Evolutionary conservation across 1,140 invertebrate species (phyloP).

Genomic region (Euborellia annulipes): DNA sequence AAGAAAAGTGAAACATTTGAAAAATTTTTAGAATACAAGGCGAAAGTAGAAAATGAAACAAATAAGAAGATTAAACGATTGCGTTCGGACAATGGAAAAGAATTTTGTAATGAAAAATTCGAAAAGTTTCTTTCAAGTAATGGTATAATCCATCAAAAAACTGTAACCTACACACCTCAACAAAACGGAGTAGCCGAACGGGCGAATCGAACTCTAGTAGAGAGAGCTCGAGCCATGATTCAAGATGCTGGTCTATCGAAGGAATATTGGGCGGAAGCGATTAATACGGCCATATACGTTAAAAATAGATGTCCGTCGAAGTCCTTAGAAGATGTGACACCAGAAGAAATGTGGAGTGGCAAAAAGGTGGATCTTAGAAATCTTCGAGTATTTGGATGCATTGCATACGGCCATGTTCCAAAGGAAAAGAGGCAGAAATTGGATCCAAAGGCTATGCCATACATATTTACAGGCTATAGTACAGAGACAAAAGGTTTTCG

Average conservation of each 20-base stretch:
- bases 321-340: slow-evolving; percentile 11
- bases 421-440: slow-evolving; percentile 20
- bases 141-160: too few species aligned
- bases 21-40: too few species aligned
- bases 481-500: slow-evolving; percentile 9
- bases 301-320: slow-evolving; percentile 23
- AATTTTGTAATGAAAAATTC: too few species aligned
- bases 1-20: too few species aligned
- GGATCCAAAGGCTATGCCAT: slow-evolving; percentile 18
- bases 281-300: slow-evolving; percentile 25
- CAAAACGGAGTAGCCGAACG: slow-evolving; percentile 29
- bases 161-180: slow-evolving; percentile 24
- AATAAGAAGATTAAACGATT: too few species aligned
- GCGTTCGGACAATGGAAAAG: too few species aligned
- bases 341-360: slow-evolving; percentile 20
- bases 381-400: slow-evolving; percentile 26
- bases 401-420: slow-evolving; percentile 23
- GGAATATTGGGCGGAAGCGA: slow-evolving; percentile 30
- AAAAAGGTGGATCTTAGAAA: slow-evolving; percentile 19
- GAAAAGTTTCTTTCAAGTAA: too few species aligned
- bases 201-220: slow-evolving; percentile 26
- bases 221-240: slow-evolving; percentile 23
- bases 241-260: slow-evolving; percentile 21
- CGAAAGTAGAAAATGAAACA: too few species aligned
- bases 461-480: slow-evolving; percentile 13